These are phyloP conservation scores for Catocala fraxini DNA, from an alignment of 2,888 invertebrate species.

Conservation along the genomic window DNA sequence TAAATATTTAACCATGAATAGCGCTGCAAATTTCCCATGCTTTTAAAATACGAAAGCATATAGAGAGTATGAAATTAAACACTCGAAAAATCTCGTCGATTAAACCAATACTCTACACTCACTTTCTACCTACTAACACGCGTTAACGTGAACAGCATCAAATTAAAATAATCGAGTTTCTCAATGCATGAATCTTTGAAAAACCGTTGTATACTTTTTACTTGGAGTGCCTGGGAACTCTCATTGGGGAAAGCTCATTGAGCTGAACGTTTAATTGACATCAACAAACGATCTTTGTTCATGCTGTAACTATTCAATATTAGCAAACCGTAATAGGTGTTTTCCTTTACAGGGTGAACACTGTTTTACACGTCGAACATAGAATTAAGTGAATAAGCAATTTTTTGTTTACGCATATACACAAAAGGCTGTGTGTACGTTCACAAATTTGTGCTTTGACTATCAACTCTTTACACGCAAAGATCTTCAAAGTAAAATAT, in stretches of 20 bases:
- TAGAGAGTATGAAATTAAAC: conserved; percentile 3
- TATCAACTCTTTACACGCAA: no score
- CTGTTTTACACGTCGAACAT: not conserved
- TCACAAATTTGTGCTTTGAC: no score
- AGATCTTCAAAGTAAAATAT: no score
- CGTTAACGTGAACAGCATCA: conserved; percentile 10
- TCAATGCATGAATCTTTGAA: conserved; percentile 37
- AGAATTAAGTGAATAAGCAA: not conserved
- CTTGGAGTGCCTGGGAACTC: conserved; percentile 42
- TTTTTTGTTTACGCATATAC: not conserved
- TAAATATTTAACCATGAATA: no score
- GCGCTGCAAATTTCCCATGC: not conserved
- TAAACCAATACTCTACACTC: conserved; percentile 8
- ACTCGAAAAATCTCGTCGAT: conserved; percentile 1
- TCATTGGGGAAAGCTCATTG: conserved; percentile 60
- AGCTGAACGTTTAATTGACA: conserved; percentile 67
- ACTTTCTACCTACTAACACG: conserved; percentile 15
- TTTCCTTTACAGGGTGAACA: conserved; percentile 1
- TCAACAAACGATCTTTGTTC: conserved; percentile 75
- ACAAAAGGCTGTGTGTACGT: no score
- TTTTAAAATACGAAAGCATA: conserved; percentile 7
- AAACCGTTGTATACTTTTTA: conserved; percentile 34
- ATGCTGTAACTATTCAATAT: conserved; percentile 29
- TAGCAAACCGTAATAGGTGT: conserved; percentile 7
- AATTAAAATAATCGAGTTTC: conserved; percentile 38